Conservation (phyloP, 2,113 vertebrate species). For the Crotalus viridis region DNA sequence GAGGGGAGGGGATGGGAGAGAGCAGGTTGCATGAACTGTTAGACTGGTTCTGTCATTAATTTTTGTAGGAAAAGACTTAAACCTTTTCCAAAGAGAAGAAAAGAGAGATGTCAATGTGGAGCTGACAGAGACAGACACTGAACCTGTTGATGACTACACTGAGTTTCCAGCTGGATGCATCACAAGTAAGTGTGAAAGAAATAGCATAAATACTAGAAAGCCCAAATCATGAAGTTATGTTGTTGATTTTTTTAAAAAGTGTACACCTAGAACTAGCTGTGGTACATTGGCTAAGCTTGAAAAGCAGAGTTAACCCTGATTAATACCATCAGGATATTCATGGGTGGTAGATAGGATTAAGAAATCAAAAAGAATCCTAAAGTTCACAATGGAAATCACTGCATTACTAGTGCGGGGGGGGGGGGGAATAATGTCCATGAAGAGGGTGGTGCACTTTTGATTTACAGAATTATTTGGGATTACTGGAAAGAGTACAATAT, state of each 20-base stretch:
- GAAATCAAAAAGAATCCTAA: not conserved
- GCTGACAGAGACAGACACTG: not conserved
- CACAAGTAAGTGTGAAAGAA: slow-evolving; percentile 4
- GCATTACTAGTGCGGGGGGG: not conserved
- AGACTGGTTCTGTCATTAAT: not conserved
- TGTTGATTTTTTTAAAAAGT: not conserved
- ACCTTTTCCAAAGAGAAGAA: not conserved
- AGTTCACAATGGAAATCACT: not conserved
- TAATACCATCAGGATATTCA: not conserved
- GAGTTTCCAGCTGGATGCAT: not conserved
- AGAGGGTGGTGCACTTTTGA: not conserved
- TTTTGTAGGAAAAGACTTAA: slow-evolving; percentile 14
- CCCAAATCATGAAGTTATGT: too few species aligned
- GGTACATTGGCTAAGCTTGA: not conserved
- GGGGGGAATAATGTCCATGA: not conserved
- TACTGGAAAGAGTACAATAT: not conserved
- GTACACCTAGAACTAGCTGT: not conserved
- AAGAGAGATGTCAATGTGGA: not conserved
- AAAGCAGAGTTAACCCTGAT: not conserved
- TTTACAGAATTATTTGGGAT: not conserved
- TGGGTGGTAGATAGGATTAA: not conserved
- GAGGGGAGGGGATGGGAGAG: not conserved
- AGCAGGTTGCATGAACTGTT: not conserved
- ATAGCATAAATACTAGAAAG: not conserved
- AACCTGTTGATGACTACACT: not conserved